Evolutionary conservation across 2,888 invertebrate species (phyloP), one percentile per base, ranked within the genome.

Genomic region (Antheraea assamensis): DNA sequence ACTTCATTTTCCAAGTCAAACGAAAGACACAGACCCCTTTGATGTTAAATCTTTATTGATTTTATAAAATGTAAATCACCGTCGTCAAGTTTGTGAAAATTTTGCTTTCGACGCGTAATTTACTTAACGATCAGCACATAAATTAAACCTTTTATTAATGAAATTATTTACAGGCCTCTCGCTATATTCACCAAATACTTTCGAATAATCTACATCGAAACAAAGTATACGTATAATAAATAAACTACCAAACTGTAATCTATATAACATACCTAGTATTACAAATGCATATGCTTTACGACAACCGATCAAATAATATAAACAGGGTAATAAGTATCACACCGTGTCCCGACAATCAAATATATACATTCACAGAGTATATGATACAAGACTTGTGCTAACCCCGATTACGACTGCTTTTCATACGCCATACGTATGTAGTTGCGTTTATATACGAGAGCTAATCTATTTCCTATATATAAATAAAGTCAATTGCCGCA

Each of bases 11-110:
- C 78, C 78, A 84, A 86, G 80, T 84, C 80, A 82, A 86, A 83
- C 84, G 78, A 82, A 80, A 78, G 76, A 78, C 79, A 76, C 77
- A 78, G 79, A 82, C 81, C 76, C 75, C 83, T 85, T 88, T 87
- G 87, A 88, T 86, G 83, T 84, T 80, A 79, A 81, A 83, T 83
- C 82, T 82, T 86, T 85, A 85, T 85, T 87, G 84, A 85, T 83
- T 87, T 80, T 73, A 81, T 76, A 73, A 76, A 75, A 77, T 79
- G 78, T 81, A 87, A 87, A 82, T 85, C 81, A 79, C 79, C 75
- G 80, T 75, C 75, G 80, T 75, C 75, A 81, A 84, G 77, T 81
- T 82, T 79, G 79, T 75, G 78, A 79, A 81, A 78, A 80, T 78
- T 79, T 76, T 75, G 74, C 78, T 75, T 80, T 78, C 74, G 75